Evolutionary conservation across 2,888 invertebrate genomes (phyloP).

Genomic region (Cheilosia pagana): DNA sequence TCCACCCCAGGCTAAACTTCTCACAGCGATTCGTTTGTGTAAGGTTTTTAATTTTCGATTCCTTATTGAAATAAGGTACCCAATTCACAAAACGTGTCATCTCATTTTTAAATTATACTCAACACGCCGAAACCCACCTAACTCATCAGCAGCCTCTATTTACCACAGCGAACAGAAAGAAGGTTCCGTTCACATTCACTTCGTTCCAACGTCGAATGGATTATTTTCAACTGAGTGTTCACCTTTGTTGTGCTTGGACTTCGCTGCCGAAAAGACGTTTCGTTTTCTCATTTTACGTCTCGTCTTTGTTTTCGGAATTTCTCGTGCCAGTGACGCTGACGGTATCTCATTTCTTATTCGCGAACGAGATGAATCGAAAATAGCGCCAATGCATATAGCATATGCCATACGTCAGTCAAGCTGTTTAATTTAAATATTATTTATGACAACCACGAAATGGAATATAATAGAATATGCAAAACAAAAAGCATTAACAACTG

Average conservation of each 20-base stretch:
- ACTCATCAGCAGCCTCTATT: constrained; percentile 13
- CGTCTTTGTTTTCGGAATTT: constrained; percentile 47
- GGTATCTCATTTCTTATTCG: constrained; percentile 56
- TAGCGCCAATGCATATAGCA: constrained; percentile 69
- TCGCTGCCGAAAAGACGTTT: constrained; percentile 55
- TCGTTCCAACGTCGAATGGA: constrained; percentile 6
- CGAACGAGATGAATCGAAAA: constrained; percentile 47
- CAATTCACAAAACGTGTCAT: neutral
- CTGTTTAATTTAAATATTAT: constrained; percentile 65
- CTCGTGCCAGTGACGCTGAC: constrained; percentile 14
- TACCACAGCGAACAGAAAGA: constrained; percentile 38
- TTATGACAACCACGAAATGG: constrained; percentile 52
- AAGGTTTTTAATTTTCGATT: no score
- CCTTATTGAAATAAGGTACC: no score
- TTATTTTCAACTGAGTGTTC: constrained; percentile 19
- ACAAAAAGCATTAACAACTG: constrained; percentile 25
- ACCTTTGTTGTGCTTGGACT: constrained; percentile 66
- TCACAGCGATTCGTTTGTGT: no score
- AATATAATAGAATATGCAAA: constrained; percentile 11
- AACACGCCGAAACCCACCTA: constrained; percentile 3
- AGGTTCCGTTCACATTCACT: constrained; percentile 2
- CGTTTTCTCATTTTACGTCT: constrained; percentile 25
- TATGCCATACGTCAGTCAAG: constrained; percentile 68
- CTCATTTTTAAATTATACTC: neutral
- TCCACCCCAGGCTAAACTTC: no score